phyloP scores from a whole-genome alignment of 2,888 invertebrate species.

The Dasypolia templi region DNA sequence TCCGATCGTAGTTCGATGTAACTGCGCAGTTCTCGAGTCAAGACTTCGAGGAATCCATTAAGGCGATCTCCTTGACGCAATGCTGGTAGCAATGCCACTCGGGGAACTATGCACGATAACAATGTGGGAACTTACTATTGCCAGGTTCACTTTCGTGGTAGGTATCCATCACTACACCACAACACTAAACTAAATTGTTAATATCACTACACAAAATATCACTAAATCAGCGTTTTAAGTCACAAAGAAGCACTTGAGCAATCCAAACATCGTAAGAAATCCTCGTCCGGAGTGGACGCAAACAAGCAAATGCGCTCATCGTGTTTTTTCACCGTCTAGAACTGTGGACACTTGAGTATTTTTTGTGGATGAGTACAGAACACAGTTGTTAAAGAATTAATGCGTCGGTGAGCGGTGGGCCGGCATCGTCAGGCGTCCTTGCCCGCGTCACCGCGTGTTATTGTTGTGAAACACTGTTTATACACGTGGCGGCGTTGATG shows the following conservation, averaged over 20 bases:
- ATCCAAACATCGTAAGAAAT: constrained; percentile 73
- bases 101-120: constrained; percentile 66
- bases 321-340: constrained; percentile 72
- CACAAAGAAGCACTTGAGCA: constrained; percentile 76
- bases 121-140: constrained; percentile 77
- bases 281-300: constrained; percentile 69
- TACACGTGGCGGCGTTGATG: constrained; percentile 88
- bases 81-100: constrained; percentile 74
- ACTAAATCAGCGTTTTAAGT: constrained; percentile 71
- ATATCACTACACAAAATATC: constrained; percentile 67
- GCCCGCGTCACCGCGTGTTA: constrained; percentile 85
- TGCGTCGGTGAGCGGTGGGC: constrained; percentile 73
- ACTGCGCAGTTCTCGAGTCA: constrained; percentile 84
- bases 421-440: constrained; percentile 80
- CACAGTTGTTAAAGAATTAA: constrained; percentile 73
- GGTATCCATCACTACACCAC: constrained; percentile 75
- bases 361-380: constrained; percentile 69
- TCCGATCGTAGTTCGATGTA: constrained; percentile 75
- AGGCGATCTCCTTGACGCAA: constrained; percentile 82
- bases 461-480: constrained; percentile 90
- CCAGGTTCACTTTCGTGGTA: constrained; percentile 70
- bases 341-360: constrained; percentile 68
- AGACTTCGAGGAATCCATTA: constrained; percentile 83
- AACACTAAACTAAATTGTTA: constrained; percentile 66
- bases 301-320: constrained; percentile 69